Conservation (phyloP, 2,888 invertebrate genomes). For the Marronus borbonicus region DNA sequence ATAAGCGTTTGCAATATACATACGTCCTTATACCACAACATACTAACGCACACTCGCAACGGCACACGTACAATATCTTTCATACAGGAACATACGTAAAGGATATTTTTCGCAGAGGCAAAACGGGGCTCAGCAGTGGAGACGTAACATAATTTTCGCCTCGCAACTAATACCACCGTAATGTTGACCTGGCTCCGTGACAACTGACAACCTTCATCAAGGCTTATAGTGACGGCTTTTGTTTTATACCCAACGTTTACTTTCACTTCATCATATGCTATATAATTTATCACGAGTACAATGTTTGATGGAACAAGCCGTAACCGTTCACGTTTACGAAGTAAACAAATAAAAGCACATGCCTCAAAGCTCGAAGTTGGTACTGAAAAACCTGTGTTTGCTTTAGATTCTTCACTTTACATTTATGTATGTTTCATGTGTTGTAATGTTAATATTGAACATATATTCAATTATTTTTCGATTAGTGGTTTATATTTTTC, state of each 20-base stretch:
- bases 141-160: slow-evolving; percentile 29
- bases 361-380: too few species aligned
- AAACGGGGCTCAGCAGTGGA: not conserved
- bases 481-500: too few species aligned
- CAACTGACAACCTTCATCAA: slow-evolving; percentile 64
- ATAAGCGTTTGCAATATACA: not conserved
- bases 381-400: too few species aligned
- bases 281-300: slow-evolving; percentile 50
- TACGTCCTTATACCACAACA: too few species aligned
- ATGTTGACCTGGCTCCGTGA: slow-evolving; percentile 57
- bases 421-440: too few species aligned
- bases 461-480: too few species aligned
- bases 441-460: too few species aligned
- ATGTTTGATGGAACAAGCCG: slow-evolving; percentile 44
- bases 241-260: slow-evolving; percentile 59
- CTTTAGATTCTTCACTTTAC: too few species aligned
- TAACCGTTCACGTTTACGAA: not conserved
- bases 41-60: too few species aligned
- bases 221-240: slow-evolving; percentile 58
- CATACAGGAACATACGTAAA: too few species aligned
- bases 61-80: not conserved
- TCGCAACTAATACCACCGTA: not conserved
- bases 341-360: not conserved
- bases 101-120: not conserved
- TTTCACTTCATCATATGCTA: slow-evolving; percentile 60